Percentiles rank a stretch among this genome's conserved stretches.
Evolutionary conservation across 2,797 vertebrate species (phyloP).

Genomic region (Myoxocephalus aenaeus): DNA sequence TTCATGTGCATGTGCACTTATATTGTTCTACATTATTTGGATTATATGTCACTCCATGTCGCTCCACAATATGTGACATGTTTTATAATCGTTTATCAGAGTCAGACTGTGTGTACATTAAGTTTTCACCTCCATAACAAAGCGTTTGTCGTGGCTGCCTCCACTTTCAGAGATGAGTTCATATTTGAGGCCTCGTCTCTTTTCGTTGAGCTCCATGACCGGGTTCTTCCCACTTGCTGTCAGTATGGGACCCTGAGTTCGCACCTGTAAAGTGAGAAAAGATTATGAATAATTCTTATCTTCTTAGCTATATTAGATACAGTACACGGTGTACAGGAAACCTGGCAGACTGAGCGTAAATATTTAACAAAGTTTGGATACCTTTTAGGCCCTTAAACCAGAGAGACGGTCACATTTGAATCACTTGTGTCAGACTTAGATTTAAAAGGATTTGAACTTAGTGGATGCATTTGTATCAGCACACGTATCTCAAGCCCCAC

Average conservation of each 20-base stretch:
- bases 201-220: slow-evolving; percentile 99
- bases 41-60: neutral
- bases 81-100: neutral
- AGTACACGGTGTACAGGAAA: neutral
- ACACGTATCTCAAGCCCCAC: slow-evolving; percentile 66
- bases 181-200: slow-evolving; percentile 97
- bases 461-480: neutral
- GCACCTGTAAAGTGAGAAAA: slow-evolving; percentile 83
- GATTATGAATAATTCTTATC: neutral
- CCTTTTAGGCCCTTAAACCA: slow-evolving; percentile 9
- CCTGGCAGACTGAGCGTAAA: slow-evolving; percentile 1
- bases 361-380: neutral
- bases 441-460: neutral
- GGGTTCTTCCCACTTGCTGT: slow-evolving; percentile 99
- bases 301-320: neutral
- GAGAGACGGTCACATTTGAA: neutral
- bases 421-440: neutral
- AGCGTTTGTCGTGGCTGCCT: slow-evolving; percentile 98
- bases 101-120: neutral
- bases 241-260: slow-evolving; percentile 99
- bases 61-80: neutral
- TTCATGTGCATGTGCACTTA: neutral
- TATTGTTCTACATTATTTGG: neutral
- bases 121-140: slow-evolving; percentile 95
- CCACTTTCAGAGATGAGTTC: slow-evolving; percentile 98